These are phyloP conservation scores for Lordiphosa mommai DNA, from an alignment of 1,140 invertebrate genomes.

Conservation along the genomic window DNA sequence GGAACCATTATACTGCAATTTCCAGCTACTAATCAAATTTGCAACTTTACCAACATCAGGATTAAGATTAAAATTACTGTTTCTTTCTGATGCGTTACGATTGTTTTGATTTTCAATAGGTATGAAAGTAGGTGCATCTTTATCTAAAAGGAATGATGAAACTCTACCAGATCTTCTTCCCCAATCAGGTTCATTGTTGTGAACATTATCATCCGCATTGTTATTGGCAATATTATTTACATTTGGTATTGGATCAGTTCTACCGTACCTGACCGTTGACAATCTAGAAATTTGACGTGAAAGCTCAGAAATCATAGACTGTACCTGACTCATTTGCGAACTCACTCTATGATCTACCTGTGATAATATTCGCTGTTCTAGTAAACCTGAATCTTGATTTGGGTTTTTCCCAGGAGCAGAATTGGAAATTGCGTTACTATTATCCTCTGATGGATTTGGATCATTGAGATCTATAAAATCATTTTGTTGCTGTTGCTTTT, in stretches of 20 bases:
- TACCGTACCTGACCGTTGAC: too few species aligned
- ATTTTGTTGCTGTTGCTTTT: neutral
- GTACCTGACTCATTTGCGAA: neutral
- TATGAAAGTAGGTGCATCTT: neutral
- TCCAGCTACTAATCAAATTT: neutral
- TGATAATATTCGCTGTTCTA: neutral
- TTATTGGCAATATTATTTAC: neutral
- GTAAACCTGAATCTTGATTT: neutral
- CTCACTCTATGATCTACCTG: neutral
- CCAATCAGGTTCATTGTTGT: neutral
- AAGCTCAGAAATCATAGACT: too few species aligned
- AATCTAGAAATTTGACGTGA: too few species aligned
- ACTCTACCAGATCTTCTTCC: neutral
- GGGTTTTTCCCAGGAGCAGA: neutral
- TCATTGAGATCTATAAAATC: neutral
- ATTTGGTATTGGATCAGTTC: too few species aligned
- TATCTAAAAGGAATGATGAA: neutral
- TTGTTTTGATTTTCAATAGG: neutral
- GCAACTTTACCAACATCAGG: neutral
- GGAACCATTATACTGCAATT: too few species aligned
- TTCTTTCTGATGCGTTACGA: neutral
- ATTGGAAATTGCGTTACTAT: neutral
- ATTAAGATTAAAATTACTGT: neutral
- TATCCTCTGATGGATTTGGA: too few species aligned
- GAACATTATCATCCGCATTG: neutral